Evolutionary conservation across 1,140 invertebrate species (phyloP), one percentile per base, ranked within the genome.

Genomic region (Neotoxoptera formosana): DNA sequence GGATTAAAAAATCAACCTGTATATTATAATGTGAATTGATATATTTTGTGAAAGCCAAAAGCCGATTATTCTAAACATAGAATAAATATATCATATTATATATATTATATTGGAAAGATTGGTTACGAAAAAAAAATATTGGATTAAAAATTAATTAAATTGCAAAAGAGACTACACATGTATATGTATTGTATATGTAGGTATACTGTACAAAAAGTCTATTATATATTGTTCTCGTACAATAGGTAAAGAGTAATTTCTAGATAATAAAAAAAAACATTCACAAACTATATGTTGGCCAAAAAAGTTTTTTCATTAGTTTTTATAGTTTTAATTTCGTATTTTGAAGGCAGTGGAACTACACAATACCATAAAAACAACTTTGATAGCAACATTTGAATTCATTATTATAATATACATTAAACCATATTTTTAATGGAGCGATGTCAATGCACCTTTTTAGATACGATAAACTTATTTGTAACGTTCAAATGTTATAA

Each of bases 281-380:
- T 89, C 48, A 67, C 11, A 30, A 11, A 14, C 60, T n/a, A 67
- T 67, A 76, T 14, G 48, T 34, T 53, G 3, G 51, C 88, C 88
- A 89, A 89, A 53, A 89, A 89, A 89, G 88, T 89, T 89, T 89
- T 89, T 89, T 89, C 88, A 89, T 89, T 89, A 89, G 34, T 34
- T 89, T 86, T 89, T 89, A 53, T 34, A 56, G 88, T 89, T 89
- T 89, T 89, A 89, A 89, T 89, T 89, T 53, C 60, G 47, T 89
- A 89, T 89, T 89, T 89, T 36, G 48, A 89, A 89, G 34, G 34
- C 17, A 60, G 25, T 60, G 9, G 11, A 25, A 76, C 0, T 11
- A 60, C 14, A 53, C 1, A 56, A 56, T 23, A 53, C 21, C 21
- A 89, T 56, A 89, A 56, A 89, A 89, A 89, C 21, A 36, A 89